Percentiles rank a stretch among this genome's conserved stretches.
Evolutionary conservation across 2,888 invertebrate species (phyloP).

Genomic region (Drosophila prostipennis): DNA sequence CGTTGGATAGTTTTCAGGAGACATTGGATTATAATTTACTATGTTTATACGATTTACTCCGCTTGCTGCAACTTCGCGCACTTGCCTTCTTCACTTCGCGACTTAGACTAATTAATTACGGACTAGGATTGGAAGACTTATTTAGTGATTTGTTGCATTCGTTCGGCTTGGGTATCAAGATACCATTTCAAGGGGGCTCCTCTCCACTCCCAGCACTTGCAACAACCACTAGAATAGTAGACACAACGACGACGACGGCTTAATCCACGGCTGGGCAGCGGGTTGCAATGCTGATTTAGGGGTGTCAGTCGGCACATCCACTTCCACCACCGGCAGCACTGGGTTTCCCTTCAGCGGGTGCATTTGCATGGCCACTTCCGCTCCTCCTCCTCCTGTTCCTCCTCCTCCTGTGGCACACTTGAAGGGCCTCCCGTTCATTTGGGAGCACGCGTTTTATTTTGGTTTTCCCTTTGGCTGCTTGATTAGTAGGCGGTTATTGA

Average conservation of each 20-base stretch:
- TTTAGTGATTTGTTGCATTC: constrained; percentile 84
- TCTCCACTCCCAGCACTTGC: constrained; percentile 43
- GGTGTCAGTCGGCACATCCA: constrained; percentile 17
- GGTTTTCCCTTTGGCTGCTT: constrained; percentile 20
- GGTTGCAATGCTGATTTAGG: constrained; percentile 25
- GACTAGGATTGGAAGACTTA: constrained; percentile 85
- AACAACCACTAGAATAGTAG: constrained; percentile 61
- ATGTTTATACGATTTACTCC: constrained; percentile 43
- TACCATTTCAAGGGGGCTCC: constrained; percentile 37
- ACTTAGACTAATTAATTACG: constrained; percentile 62
- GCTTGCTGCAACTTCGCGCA: constrained; percentile 35
- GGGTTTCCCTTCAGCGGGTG: constrained; percentile 35
- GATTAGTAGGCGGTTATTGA: constrained; percentile 55
- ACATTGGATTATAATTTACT: constrained; percentile 7
- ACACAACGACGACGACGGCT: constrained; percentile 7
- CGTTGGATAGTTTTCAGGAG: constrained; percentile 26
- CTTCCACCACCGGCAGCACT: constrained; percentile 36
- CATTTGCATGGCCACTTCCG: constrained; percentile 26
- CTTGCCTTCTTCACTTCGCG: constrained; percentile 39
- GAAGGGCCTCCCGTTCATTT: constrained; percentile 43
- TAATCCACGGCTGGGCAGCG: constrained; percentile 46
- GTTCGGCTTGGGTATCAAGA: constrained; percentile 46
- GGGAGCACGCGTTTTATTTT: constrained; percentile 6
- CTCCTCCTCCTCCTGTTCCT: constrained; percentile 1
- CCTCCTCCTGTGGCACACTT: constrained; percentile 51